Base-by-base conservation (phyloP, 2,113 vertebrate species). In the Nibea coibor region DNA sequence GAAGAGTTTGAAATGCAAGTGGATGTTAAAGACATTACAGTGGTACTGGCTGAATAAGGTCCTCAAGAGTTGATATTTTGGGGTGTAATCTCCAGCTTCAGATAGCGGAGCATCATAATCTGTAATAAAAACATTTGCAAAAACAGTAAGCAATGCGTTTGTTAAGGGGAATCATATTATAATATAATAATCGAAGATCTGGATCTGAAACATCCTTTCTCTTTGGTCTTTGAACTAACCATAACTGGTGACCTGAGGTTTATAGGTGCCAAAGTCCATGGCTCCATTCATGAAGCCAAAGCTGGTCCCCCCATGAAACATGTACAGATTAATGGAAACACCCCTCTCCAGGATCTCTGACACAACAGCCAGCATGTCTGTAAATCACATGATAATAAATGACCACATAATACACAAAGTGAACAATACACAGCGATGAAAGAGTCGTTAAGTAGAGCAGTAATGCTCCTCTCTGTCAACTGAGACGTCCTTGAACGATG, bases 291-390 rank as follows among this genome's bases (percentile, higher is more conserved):
- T 97, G 93, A 98, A 98, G 24, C 97, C 97, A 28, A 98, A 98
- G 94, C 95, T 98, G 80, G 96, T 98, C 82, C 97, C 97, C 16
- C 97, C 97, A 0, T 98, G 97, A 89, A 99, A 98, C 97, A 98
- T 98, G 91, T 98, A 98, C 48, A 99, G 93, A 61, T 98, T 98
- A 88, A 98, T 95, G 78, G 97, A 98, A 10, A 96, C 93, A 26
- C 96, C 97, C 0, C 91, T 86, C 14, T 95, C 86, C 31, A 98
- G 82, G 78, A 98, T 76, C 62, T 95, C 94, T 0, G 94, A 94
- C 10, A 98, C 95, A 0, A 95, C 95, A 19, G 93, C 88, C n/a
- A 96, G 75, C 93, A 98, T 96, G 56, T 97, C 97, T 99, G 91
- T 2, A 24, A 83, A 51, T 22, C 70, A 69, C 0, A 47, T 35